Percentiles rank a stretch among this genome's conserved stretches.
phyloP scores from a whole-genome alignment of 1,140 invertebrate genomes.

The Asbolus verrucosus region DNA sequence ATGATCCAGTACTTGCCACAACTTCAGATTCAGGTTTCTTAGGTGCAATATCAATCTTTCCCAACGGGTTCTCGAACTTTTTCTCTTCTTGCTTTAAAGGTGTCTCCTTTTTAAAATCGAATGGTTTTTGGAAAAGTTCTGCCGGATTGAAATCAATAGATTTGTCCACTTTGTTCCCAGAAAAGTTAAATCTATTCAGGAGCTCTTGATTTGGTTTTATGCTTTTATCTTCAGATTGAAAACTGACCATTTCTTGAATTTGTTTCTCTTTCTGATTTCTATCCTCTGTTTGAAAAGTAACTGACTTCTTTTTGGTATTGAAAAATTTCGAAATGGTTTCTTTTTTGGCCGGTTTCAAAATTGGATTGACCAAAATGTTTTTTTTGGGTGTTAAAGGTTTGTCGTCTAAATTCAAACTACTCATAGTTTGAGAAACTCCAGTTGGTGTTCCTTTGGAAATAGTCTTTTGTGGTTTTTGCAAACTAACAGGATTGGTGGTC shows the following conservation, averaged over 20 bases:
- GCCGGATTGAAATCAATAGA: not conserved
- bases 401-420: not conserved
- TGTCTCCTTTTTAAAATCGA: not conserved
- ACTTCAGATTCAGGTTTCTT: not conserved
- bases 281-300: not conserved
- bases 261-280: not conserved
- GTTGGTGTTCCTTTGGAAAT: not conserved
- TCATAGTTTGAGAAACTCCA: too few relatives aligned
- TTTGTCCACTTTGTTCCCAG: not conserved
- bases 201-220: too few relatives aligned
- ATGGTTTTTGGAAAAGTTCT: not conserved
- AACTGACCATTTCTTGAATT: too few relatives aligned
- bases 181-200: constrained; percentile 6
- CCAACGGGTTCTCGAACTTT: not conserved
- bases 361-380: not conserved
- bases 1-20: not conserved
- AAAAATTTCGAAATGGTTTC: constrained; percentile 20
- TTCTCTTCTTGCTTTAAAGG: not conserved
- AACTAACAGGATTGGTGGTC: not conserved
- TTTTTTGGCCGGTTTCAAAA: constrained; percentile 6
- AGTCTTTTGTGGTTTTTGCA: not conserved
- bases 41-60: not conserved
- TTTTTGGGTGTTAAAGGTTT: constrained; percentile 5
- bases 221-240: too few relatives aligned
- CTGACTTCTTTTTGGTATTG: constrained; percentile 4